A percentile compares a stretch with the other conserved stretches of the same genome.
Conservation (phyloP, 2,888 invertebrate species). For the Parelbella ahira region DNA sequence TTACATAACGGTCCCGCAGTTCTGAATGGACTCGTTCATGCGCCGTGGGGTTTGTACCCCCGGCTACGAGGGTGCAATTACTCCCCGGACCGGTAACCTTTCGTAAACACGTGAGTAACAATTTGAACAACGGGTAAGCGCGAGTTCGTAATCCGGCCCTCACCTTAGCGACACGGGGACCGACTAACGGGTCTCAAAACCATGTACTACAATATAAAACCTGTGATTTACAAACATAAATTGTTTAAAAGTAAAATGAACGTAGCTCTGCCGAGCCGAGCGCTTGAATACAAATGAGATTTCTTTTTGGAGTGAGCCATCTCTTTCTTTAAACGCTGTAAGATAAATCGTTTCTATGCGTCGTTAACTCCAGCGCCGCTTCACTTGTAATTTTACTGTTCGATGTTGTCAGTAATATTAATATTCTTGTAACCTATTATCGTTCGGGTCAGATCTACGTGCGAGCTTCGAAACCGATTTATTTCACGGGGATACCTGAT, state of each 20-base stretch:
- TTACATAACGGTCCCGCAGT: constrained; percentile 50
- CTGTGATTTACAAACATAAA: constrained; percentile 65
- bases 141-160: constrained; percentile 52
- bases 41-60: constrained; percentile 46
- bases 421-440: constrained; percentile 73
- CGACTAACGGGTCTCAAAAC: constrained; percentile 49
- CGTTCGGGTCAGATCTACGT: constrained; percentile 60
- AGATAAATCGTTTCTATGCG: constrained; percentile 70
- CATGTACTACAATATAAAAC: constrained; percentile 40
- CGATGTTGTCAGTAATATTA: constrained; percentile 74
- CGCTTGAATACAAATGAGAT: constrained; percentile 69
- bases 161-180: constrained; percentile 56
- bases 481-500: constrained; percentile 60
- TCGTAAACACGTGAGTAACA: constrained; percentile 29
- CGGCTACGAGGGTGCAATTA: constrained; percentile 43
- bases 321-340: constrained; percentile 54
- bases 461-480: constrained; percentile 51
- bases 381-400: constrained; percentile 68
- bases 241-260: constrained; percentile 68
- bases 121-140: constrained; percentile 36
- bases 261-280: constrained; percentile 49
- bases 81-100: constrained; percentile 42
- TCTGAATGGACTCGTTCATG: constrained; percentile 57
- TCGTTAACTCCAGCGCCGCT: constrained; percentile 65
- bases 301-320: constrained; percentile 68